phyloP scores from a whole-genome alignment of 64 coral and sea anemone genomes.

The Stylophora pistillata region DNA sequence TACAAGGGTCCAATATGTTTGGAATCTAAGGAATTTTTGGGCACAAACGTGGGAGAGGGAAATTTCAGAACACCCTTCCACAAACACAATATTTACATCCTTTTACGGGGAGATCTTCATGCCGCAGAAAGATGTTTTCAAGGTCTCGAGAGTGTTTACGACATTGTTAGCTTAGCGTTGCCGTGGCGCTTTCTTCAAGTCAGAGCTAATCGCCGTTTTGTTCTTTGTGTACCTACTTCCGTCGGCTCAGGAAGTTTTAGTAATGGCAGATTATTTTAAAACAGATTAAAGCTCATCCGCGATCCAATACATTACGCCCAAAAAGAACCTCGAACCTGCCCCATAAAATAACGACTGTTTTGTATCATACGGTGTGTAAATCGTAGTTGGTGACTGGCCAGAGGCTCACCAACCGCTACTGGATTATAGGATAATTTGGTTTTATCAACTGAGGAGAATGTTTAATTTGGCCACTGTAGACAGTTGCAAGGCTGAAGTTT shows the following conservation, averaged over 20 bases:
- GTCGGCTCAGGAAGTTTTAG: conserved; percentile 25
- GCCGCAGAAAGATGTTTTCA: background rate
- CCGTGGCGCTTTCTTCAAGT: background rate
- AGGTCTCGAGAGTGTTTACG: background rate
- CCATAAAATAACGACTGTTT: background rate
- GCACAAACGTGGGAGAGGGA: background rate
- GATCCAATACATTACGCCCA: background rate
- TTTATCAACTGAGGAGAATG: background rate
- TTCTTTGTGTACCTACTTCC: background rate
- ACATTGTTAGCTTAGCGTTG: background rate
- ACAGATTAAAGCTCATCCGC: background rate
- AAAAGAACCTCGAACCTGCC: background rate
- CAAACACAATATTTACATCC: background rate
- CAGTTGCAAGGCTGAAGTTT: background rate
- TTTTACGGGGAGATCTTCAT: background rate
- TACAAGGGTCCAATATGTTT: background rate
- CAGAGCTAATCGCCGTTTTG: background rate
- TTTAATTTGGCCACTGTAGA: too few species aligned
- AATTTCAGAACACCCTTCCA: background rate
- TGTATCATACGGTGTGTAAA: background rate
- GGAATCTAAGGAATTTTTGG: conserved; percentile 1
- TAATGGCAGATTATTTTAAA: background rate
- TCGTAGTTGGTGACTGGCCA: background rate
- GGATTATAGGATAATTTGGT: background rate
- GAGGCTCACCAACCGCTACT: background rate